Base-by-base conservation (phyloP, 2,113 vertebrate genomes). In the Barbus barbus region DNA sequence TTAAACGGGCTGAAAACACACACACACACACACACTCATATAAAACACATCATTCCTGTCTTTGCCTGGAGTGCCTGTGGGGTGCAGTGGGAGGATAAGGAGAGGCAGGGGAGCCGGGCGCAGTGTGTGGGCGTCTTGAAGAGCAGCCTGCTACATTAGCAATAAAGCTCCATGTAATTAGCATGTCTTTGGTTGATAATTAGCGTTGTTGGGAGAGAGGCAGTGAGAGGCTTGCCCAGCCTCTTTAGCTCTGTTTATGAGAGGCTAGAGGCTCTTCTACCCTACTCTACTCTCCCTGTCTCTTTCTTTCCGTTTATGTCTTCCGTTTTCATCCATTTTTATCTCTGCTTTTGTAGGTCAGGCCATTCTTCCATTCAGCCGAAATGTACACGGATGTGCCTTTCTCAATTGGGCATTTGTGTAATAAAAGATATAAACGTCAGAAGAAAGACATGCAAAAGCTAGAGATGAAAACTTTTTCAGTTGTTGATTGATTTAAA, bases 101-200 rank as follows among this genome's bases (percentile, higher is more conserved):
- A 92, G 93, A 92, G 94, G 95, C 93, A 94, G 92, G 90, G 94
- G 94, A 93, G 93, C 94, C 77, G 82, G 90, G 92, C 89, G 84
- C 90, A 91, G 84, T 71, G 83, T 75, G 90, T 95, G 93, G 92
- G 93, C 93, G 95, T 93, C 93, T 95, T 90, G 93, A 94, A 92
- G 91, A 92, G 92, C 91, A 92, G 94, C 93, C 92, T 93, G 91
- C 94, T 93, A 89, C 94, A 95, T 95, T 96, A 95, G 94, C 94
- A 95, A 95, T 95, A 95, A 95, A 95, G 92, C 93, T 94, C 94
- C 93, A 90, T 91, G 88, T 95, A 96, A 97, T 96, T 96, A 95
- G 94, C 93, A 89, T 95, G 93, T 94, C 94, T 96, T 96, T 95
- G 93, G 92, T 94, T 94, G 93, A 94, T 97, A 96, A 95, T 97